Evolutionary conservation across 2,113 vertebrate genomes (phyloP).

Genomic region (Sturnira hondurensis): DNA sequence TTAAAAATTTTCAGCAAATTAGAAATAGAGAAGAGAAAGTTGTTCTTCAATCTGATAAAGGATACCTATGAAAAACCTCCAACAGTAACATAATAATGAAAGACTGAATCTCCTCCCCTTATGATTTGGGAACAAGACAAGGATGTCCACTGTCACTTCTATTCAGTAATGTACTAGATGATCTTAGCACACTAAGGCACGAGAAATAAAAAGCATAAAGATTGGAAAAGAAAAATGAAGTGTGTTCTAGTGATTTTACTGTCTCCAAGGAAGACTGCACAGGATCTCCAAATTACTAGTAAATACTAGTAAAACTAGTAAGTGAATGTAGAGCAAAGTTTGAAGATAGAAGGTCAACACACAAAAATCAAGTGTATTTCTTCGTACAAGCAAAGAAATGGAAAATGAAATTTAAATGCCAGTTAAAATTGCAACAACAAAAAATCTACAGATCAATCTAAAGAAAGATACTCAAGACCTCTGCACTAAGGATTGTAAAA

Average conservation of each 20-base stretch:
- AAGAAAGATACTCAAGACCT: background rate
- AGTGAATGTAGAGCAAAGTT: background rate
- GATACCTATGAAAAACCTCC: background rate
- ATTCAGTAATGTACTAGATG: background rate
- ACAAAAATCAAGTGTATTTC: background rate
- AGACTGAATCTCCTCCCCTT: background rate
- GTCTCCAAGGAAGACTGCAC: background rate
- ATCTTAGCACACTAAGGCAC: background rate
- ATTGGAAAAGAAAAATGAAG: background rate
- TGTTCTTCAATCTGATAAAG: background rate
- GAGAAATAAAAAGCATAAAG: background rate
- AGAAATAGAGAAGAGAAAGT: background rate
- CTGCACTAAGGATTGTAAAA: background rate
- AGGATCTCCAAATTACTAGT: background rate
- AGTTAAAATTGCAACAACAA: background rate
- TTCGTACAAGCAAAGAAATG: background rate
- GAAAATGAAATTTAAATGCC: background rate
- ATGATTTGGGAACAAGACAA: background rate
- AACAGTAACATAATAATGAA: background rate
- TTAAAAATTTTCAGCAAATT: background rate
- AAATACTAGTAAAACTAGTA: background rate
- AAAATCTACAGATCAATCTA: background rate
- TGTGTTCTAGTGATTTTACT: background rate
- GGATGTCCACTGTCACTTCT: background rate
- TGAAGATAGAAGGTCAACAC: background rate